These are phyloP conservation scores for Orcinus orca DNA, from an alignment of 2,113 vertebrate species.

Conservation along the genomic window DNA sequence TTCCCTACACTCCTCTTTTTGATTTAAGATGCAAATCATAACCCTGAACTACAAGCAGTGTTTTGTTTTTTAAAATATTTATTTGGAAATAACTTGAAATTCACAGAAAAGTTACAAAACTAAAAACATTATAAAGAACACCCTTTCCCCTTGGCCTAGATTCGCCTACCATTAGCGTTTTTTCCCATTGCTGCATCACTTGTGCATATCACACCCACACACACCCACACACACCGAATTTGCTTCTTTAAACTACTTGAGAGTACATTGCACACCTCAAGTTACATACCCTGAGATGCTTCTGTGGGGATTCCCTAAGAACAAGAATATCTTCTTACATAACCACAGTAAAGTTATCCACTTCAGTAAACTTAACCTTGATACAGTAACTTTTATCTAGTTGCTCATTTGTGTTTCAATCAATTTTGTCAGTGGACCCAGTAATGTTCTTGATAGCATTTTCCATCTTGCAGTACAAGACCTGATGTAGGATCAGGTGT, in stretches of 20 bases:
- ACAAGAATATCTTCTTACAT: background rate
- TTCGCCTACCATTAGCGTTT: background rate
- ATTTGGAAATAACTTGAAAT: background rate
- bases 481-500: accelerated
- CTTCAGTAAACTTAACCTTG: background rate
- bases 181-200: background rate
- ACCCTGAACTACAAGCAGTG: background rate
- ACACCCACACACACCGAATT: background rate
- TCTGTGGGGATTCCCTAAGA: background rate
- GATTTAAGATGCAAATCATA: background rate
- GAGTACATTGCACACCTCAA: no score
- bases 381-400: background rate
- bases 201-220: background rate
- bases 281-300: background rate
- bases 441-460: background rate
- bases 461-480: no score
- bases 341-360: no score
- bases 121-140: background rate
- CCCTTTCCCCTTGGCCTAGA: background rate
- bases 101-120: background rate
- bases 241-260: background rate
- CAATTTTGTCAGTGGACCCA: background rate
- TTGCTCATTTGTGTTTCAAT: background rate
- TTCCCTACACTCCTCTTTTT: background rate
- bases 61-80: background rate